These are phyloP conservation scores for Druon quercuslanigerum DNA, from an alignment of 1,140 invertebrate genomes.

Conservation along the genomic window DNA sequence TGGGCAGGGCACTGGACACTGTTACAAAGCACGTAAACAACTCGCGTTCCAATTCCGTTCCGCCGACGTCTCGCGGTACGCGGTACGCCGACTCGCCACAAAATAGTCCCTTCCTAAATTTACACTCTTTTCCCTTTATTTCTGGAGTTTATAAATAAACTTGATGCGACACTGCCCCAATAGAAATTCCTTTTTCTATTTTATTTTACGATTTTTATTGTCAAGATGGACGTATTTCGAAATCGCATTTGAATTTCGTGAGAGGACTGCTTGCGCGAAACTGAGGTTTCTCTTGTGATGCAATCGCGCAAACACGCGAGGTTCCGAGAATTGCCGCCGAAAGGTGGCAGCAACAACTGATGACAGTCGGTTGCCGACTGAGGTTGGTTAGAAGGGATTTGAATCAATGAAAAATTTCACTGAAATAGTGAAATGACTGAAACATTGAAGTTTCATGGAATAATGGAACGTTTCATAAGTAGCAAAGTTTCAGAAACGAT, in stretches of 20 bases:
- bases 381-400: too few relatives aligned
- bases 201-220: slow-evolving; percentile 11
- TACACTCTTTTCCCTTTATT: background rate
- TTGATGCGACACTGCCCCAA: background rate
- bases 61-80: slow-evolving; percentile 19
- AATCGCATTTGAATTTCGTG: background rate
- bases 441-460: too few relatives aligned
- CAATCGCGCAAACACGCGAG: background rate
- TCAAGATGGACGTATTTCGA: too few relatives aligned
- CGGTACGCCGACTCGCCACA: slow-evolving; percentile 4
- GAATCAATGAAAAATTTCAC: too few relatives aligned
- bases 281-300: slow-evolving; percentile 35
- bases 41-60: slow-evolving; percentile 44
- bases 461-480: too few relatives aligned
- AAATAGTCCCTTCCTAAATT: background rate
- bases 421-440: too few relatives aligned
- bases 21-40: slow-evolving; percentile 40
- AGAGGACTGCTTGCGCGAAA: slow-evolving; percentile 22
- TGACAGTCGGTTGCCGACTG: too few relatives aligned
- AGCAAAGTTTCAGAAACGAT: too few relatives aligned
- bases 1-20: slow-evolving; percentile 45
- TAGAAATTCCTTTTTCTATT: too few relatives aligned
- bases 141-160: background rate
- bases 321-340: background rate
- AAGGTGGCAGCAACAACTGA: background rate